Conservation (phyloP, 2,888 invertebrate genomes). For the Cyclophora punctaria region DNA sequence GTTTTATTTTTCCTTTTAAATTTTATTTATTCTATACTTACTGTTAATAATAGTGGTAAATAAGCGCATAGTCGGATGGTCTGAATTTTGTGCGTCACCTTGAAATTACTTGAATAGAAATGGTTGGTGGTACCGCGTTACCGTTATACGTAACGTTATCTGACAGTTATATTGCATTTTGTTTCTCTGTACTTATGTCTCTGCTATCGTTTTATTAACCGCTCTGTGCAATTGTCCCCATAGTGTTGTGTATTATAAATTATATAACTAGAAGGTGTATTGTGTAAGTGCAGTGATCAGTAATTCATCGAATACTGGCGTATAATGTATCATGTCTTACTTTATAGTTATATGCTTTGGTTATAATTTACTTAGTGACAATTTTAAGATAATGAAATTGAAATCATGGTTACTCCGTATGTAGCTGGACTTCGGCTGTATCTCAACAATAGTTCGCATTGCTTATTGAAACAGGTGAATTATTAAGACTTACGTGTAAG, state of each 20-base stretch:
- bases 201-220: conserved; percentile 53
- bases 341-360: conserved; percentile 67
- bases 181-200: conserved; percentile 13
- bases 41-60: conserved; percentile 50
- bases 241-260: conserved; percentile 66
- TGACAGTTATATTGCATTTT: conserved; percentile 1
- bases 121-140: conserved; percentile 9
- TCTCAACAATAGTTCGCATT: conserved; percentile 43
- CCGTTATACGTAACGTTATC: conserved; percentile 26
- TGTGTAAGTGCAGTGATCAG: conserved; percentile 43
- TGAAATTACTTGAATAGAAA: conserved; percentile 11
- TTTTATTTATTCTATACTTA: conserved; percentile 59
- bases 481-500: conserved; percentile 73
- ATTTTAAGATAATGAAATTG: conserved; percentile 55
- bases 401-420: conserved; percentile 68
- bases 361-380: conserved; percentile 67
- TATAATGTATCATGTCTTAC: conserved; percentile 68
- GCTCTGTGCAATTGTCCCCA: conserved; percentile 60
- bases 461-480: conserved; percentile 70
- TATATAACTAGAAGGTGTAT: conserved; percentile 44
- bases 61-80: conserved; percentile 38
- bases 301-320: conserved; percentile 58
- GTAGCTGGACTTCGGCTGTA: conserved; percentile 43
- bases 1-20: conserved; percentile 54
- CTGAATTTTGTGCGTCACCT: conserved; percentile 34